Percentiles rank a stretch among this genome's conserved stretches.
phyloP scores from a whole-genome alignment of 2,113 vertebrate genomes.

The Dasyprocta punctata region DNA sequence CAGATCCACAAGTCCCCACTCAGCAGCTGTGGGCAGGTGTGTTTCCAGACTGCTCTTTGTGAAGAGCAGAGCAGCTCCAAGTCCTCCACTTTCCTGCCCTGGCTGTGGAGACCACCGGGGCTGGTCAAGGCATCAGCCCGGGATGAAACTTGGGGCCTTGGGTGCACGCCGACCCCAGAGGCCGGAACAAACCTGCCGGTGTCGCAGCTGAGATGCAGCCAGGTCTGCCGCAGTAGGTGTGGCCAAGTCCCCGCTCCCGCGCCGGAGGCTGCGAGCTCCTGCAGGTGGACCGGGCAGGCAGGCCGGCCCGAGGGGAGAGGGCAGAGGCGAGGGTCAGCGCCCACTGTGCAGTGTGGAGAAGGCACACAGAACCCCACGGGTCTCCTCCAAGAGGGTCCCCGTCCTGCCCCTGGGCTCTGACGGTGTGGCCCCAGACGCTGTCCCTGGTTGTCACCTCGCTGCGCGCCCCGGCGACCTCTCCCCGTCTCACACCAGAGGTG shows the following conservation, averaged over 20 bases:
- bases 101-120: neutral
- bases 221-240: accelerated
- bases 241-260: accelerated
- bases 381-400: accelerated
- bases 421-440: accelerated
- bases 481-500: neutral
- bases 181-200: accelerated
- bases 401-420: accelerated
- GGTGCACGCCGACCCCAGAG: too few relatives aligned
- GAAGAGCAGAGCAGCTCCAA: too few relatives aligned
- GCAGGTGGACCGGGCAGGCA: accelerated
- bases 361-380: accelerated
- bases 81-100: neutral
- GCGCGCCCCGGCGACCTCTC: neutral
- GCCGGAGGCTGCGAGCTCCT: neutral
- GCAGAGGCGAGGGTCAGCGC: neutral
- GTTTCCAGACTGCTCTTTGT: too few relatives aligned
- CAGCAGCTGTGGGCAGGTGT: accelerated
- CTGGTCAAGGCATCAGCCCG: accelerated
- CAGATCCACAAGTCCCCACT: too few relatives aligned
- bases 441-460: accelerated
- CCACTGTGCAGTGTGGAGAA: accelerated
- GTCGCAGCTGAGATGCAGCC: neutral
- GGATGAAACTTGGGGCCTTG: neutral
- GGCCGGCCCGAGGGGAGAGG: neutral